These are phyloP conservation scores for Sinonovacula constricta DNA, from an alignment of 1,140 invertebrate genomes.

Conservation along the genomic window DNA sequence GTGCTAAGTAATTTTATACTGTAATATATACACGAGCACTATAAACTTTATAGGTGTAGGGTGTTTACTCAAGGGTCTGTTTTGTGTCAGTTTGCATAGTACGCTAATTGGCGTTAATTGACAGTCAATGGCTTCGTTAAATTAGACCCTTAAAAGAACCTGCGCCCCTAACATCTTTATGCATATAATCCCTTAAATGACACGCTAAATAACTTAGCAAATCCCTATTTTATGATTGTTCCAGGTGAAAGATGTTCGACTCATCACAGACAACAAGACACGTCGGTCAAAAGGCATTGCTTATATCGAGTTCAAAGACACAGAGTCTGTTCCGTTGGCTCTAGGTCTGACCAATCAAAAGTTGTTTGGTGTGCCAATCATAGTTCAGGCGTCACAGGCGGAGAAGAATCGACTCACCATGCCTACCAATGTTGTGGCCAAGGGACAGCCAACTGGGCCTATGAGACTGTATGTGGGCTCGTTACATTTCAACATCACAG, in stretches of 20 bases:
- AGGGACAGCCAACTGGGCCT: conserved; percentile 85
- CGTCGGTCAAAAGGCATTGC: conserved; percentile 99
- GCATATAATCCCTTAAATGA: no score
- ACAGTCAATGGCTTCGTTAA: no score
- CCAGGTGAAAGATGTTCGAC: conserved; percentile 92
- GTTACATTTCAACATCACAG: conserved; percentile 99
- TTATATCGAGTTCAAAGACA: conserved; percentile 99
- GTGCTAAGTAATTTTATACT: no score
- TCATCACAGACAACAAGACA: conserved; percentile 99
- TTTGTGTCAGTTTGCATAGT: no score
- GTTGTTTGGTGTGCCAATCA: conserved; percentile 97
- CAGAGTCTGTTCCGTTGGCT: conserved; percentile 98
- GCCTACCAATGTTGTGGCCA: conserved; percentile 71
- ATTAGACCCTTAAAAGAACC: no score
- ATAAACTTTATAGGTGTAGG: no score
- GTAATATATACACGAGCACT: no score
- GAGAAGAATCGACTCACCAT: conserved; percentile 96
- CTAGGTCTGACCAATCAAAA: conserved; percentile 97
- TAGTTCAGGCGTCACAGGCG: conserved; percentile 98
- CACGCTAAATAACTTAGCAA: not conserved
- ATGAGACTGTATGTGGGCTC: conserved; percentile 98
- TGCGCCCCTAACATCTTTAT: no score
- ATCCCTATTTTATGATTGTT: conserved; percentile 26
- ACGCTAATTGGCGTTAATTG: no score
- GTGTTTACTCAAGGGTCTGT: no score